Percentiles rank a stretch among this genome's conserved stretches.
These are phyloP conservation scores for Caenorhabditis brenneri DNA, from an alignment of 1,140 invertebrate genomes.

Conservation along the genomic window DNA sequence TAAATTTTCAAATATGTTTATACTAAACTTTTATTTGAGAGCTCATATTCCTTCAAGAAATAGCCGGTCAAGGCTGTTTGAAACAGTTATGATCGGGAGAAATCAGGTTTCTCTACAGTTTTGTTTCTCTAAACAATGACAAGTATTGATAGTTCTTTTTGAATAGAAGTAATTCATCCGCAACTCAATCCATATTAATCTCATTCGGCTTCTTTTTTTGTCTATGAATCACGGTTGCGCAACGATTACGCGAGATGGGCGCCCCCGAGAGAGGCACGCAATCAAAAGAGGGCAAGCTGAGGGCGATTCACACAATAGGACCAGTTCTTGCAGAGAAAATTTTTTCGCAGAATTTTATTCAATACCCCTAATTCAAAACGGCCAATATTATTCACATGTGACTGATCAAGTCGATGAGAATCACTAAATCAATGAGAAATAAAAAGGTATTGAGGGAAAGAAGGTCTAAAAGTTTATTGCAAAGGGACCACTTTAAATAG, in stretches of 20 bases:
- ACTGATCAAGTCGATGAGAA: conserved; percentile 27
- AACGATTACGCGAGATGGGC: conserved; percentile 13
- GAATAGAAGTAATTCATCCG: not conserved
- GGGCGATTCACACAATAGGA: conserved; percentile 37
- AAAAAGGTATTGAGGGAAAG: not conserved
- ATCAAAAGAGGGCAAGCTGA: conserved; percentile 38
- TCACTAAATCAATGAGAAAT: not conserved
- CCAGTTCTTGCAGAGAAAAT: conserved; percentile 13
- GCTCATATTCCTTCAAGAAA: too few species aligned
- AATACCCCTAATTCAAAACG: conserved; percentile 28
- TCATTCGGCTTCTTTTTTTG: not conserved
- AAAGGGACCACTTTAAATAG: too few species aligned
- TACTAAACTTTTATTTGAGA: too few species aligned
- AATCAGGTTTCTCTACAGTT: too few species aligned
- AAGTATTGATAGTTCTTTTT: not conserved
- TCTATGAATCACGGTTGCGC: conserved; percentile 4
- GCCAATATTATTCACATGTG: conserved; percentile 36
- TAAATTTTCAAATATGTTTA: too few species aligned
- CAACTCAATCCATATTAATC: conserved; percentile 7
- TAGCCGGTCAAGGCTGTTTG: too few species aligned
- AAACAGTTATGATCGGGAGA: too few species aligned
- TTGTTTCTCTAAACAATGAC: too few species aligned
- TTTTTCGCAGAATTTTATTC: conserved; percentile 25
- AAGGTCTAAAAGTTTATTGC: not conserved
- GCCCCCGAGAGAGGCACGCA: conserved; percentile 10